Evolutionary conservation across 1,140 invertebrate species (phyloP).

Genomic region (Hydropsyche tenuis): DNA sequence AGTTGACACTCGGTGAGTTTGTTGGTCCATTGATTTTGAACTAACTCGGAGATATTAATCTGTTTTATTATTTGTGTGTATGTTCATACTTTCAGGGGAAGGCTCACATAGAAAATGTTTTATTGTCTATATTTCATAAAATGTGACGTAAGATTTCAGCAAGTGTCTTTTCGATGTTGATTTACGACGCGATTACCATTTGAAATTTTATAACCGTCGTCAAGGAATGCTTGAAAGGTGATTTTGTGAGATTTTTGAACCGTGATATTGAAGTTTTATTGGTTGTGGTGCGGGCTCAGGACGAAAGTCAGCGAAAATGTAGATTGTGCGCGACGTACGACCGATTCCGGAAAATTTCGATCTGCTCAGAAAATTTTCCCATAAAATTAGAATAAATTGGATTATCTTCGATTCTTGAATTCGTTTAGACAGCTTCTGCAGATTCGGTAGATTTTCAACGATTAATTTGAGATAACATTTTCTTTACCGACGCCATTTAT

Average conservation of each 20-base stretch:
- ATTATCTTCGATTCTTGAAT: not conserved
- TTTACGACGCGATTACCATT: too few relatives aligned
- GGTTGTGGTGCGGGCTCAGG: not conserved
- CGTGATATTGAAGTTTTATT: constrained; percentile 22
- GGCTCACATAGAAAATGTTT: not conserved
- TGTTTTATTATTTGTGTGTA: constrained; percentile 1
- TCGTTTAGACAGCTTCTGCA: not conserved
- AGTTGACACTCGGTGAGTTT: constrained; percentile 92
- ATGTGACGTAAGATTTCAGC: not conserved
- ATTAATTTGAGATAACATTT: not conserved
- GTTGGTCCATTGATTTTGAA: constrained; percentile 23
- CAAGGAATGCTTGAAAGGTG: not conserved
- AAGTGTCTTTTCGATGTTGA: not conserved
- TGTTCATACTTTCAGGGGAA: not conserved
- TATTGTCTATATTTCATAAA: not conserved
- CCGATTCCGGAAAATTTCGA: not conserved
- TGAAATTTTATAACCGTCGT: too few relatives aligned
- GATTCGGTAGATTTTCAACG: not conserved
- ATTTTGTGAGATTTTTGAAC: constrained; percentile 1
- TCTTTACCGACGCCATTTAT: not conserved
- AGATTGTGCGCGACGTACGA: not conserved
- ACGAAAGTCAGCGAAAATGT: too few relatives aligned
- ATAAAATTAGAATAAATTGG: constrained; percentile 13
- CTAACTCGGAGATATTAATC: not conserved
- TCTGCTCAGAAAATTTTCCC: too few relatives aligned